phyloP scores from a whole-genome alignment of 1,140 invertebrate species.

The Battus philenor region DNA sequence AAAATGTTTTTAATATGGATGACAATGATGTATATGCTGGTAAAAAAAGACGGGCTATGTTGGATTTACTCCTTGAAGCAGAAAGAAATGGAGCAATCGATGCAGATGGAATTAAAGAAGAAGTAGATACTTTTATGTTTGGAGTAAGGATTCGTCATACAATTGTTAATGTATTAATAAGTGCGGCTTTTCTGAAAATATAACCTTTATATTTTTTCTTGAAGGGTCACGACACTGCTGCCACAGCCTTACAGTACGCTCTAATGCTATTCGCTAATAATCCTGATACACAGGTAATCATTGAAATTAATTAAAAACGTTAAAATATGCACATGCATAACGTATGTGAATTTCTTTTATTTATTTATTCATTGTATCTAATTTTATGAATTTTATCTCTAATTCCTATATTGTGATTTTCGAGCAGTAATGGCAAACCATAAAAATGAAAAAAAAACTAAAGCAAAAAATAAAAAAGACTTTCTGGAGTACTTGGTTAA shows the following conservation, averaged over 20 bases:
- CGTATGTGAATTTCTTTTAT: no score
- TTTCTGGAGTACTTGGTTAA: no score
- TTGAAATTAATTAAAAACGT: no score
- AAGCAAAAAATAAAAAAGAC: no score
- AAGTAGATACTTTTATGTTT: conserved; percentile 88
- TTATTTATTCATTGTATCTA: no score
- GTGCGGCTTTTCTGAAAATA: not conserved
- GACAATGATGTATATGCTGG: conserved; percentile 28
- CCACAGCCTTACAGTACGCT: conserved; percentile 80
- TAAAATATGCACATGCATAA: no score
- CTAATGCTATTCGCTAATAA: conserved; percentile 81
- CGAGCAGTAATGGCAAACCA: no score
- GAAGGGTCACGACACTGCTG: conserved; percentile 85
- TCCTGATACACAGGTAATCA: conserved; percentile 79
- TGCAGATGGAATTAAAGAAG: conserved; percentile 78
- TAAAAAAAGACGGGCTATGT: conserved; percentile 83
- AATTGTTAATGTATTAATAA: not conserved
- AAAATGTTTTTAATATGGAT: conserved; percentile 18
- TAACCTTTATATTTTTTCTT: conserved; percentile 16
- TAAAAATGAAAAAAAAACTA: no score
- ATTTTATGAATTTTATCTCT: no score
- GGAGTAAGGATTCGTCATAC: conserved; percentile 74
- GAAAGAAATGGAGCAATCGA: conserved; percentile 74
- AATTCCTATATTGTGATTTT: no score
- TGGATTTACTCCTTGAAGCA: conserved; percentile 85